Evolutionary conservation across 2,888 invertebrate species (phyloP).

Genomic region (Lamellibrachia columna): DNA sequence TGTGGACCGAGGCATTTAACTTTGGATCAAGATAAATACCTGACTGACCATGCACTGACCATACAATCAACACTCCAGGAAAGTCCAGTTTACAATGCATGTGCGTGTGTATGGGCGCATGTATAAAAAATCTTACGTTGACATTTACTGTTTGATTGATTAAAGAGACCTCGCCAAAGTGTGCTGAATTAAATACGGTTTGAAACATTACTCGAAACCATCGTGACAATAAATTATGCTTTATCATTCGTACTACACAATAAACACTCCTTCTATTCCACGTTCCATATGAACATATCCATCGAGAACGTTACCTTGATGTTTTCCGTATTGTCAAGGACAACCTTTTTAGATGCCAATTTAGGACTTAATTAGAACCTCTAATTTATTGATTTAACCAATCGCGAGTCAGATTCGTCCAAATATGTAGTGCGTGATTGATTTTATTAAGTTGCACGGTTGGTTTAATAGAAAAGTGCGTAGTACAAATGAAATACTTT

Average conservation of each 20-base stretch:
- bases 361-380: neutral
- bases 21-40: neutral
- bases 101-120: neutral
- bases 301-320: neutral
- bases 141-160: neutral
- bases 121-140: neutral
- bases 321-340: neutral
- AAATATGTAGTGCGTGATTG: too few species aligned
- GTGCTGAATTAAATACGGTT: neutral
- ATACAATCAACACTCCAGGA: neutral
- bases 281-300: neutral
- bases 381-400: too few species aligned
- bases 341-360: neutral
- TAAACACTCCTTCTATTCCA: neutral
- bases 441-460: too few species aligned
- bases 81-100: neutral
- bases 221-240: neutral
- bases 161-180: neutral
- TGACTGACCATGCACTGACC: neutral
- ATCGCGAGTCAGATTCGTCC: too few species aligned
- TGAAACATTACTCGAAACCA: neutral
- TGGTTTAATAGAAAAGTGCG: too few species aligned
- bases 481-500: too few species aligned
- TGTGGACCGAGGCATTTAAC: neutral
- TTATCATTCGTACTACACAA: neutral